phyloP scores from a whole-genome alignment of 2,797 vertebrate genomes.

The Alauda arvensis region DNA sequence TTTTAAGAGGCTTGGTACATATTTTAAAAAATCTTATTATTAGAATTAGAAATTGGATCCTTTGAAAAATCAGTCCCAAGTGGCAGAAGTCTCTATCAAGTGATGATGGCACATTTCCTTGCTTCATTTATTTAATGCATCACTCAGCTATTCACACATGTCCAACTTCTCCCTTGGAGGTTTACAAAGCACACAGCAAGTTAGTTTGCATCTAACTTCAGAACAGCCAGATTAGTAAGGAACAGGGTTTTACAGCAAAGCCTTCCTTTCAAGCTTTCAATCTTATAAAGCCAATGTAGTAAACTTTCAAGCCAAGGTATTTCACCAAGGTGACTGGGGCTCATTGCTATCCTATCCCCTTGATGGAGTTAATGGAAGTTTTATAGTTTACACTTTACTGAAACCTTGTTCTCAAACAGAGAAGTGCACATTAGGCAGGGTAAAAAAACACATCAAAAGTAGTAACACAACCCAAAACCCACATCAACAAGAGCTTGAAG shows the following conservation, averaged over 20 bases:
- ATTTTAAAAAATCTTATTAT: not conserved
- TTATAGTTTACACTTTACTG: conserved; percentile 38
- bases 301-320: conserved; percentile 44
- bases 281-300: conserved; percentile 24
- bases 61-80: not conserved
- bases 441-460: not conserved
- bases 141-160: not conserved
- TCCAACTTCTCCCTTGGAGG: not conserved
- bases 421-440: not conserved
- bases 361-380: conserved; percentile 29
- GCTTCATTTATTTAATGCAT: conserved; percentile 1
- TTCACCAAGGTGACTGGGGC: not conserved
- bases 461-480: not conserved
- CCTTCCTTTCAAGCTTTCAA: conserved; percentile 36
- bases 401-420: conserved; percentile 19
- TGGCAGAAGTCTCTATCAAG: not conserved
- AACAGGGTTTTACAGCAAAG: conserved; percentile 27
- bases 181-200: not conserved
- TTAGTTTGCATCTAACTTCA: not conserved
- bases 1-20: not conserved
- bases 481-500: not conserved
- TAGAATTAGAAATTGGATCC: not conserved
- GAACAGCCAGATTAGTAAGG: not conserved
- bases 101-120: not conserved
- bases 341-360: conserved; percentile 10